Base-by-base conservation (phyloP, 2,888 invertebrate genomes). In the Neoscelio sp. region DNA sequence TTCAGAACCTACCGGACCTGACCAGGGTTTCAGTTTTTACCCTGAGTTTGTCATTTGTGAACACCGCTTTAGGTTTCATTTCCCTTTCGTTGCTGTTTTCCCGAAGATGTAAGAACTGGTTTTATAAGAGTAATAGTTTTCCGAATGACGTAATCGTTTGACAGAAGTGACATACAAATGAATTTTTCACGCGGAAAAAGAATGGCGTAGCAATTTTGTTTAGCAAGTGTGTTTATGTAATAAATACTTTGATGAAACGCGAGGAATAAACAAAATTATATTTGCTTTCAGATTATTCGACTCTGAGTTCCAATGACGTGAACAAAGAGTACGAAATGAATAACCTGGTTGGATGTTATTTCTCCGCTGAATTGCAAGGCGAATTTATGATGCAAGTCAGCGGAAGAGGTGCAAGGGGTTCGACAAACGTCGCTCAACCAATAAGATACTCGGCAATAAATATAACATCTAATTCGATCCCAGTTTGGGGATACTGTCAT, bases 401-500 rank as follows among this genome's bases (percentile, higher is more conserved):
- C 82, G 87, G 87, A 67, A 84, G 84, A 79, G 86, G 85, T 78
- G 84, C 83, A 67, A 84, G 81, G 86, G 87, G 88, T 86, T 85
- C 88, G 23, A 87, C 86, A 44, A 90, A 89, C 79, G 80, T 56
- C 65, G 80, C 68, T 58, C 92, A 91, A 80, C 91, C 91, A 67
- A 92, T 94, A 71, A 92, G 92, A 80, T 94, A 94, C 86, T 93
- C 92, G 60, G 89, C 91, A 54, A 91, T 94, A 67, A 93, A 92
- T 84, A 92, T 94, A 80, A 93, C 92, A n/a, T 92, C 91, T 70
- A 93, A 93, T 82, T 92, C 93, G 20, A 93, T 94, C 83, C 93
- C 94, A 4, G 92, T 93, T 67, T 94, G 94, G 94, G 94, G 94
- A 12, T 92, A 92, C 82, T 94, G 94, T 84, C 92, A 93, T 84